phyloP scores from a whole-genome alignment of 2,797 vertebrate species.

The Dallia pectoralis region DNA sequence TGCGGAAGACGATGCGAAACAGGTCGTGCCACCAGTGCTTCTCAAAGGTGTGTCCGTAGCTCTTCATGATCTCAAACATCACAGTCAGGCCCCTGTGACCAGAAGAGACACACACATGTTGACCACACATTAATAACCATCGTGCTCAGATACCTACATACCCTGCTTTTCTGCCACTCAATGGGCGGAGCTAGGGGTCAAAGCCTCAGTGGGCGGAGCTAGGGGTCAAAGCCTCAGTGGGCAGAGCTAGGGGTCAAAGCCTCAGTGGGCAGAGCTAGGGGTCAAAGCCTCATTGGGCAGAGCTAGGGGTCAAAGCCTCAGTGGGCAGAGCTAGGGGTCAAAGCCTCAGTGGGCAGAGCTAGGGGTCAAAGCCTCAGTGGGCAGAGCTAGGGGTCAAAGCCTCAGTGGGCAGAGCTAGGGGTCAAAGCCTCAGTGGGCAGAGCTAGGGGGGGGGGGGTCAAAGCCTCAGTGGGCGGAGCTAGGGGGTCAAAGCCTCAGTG shows the following conservation, averaged over 20 bases:
- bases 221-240: background rate
- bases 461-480: no score
- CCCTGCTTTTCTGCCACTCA: background rate
- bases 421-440: no score
- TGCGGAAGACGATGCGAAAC: conserved; percentile 93
- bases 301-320: no score
- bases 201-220: no score
- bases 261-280: background rate
- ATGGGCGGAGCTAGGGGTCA: background rate
- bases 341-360: no score
- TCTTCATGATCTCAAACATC: conserved; percentile 99
- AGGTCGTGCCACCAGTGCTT: conserved; percentile 99
- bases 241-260: background rate
- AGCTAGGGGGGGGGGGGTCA: no score
- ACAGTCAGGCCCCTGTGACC: conserved; percentile 88
- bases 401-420: no score
- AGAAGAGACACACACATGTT: conserved; percentile 14
- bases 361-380: no score
- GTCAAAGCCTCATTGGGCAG: no score
- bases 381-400: no score
- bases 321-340: no score
- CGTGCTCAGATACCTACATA: background rate
- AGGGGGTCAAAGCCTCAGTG: no score
- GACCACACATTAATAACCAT: background rate
- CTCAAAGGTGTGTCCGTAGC: conserved; percentile 92